These are phyloP conservation scores for Cybosia mesomella DNA, from an alignment of 2,888 invertebrate genomes.

Conservation along the genomic window DNA sequence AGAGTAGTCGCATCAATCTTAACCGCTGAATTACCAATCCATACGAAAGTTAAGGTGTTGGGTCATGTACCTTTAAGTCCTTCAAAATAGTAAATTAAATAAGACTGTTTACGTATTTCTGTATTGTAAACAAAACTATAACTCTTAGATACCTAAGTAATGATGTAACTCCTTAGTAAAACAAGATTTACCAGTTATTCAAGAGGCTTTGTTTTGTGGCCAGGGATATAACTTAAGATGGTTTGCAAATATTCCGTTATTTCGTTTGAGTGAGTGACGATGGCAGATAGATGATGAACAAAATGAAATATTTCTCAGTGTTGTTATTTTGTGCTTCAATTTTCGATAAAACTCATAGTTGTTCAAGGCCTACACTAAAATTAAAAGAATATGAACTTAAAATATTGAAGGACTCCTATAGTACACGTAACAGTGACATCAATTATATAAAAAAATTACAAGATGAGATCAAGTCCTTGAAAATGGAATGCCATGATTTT, in stretches of 20 bases:
- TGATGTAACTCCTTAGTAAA: not conserved
- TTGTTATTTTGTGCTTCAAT: not conserved
- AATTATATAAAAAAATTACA: not conserved
- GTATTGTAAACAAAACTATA: too few species aligned
- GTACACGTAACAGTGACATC: not conserved
- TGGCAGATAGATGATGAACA: not conserved
- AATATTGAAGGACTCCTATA: not conserved
- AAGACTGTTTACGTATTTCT: not conserved
- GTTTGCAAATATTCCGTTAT: not conserved
- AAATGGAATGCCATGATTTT: not conserved
- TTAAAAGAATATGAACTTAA: not conserved
- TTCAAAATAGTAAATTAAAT: too few species aligned
- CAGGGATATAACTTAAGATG: not conserved
- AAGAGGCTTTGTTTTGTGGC: not conserved
- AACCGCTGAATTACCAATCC: too few species aligned
- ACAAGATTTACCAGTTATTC: conserved; percentile 2
- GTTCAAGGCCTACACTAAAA: not conserved
- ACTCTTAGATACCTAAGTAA: not conserved
- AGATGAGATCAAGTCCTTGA: not conserved
- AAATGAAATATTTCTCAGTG: not conserved
- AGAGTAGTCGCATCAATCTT: too few species aligned
- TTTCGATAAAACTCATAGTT: not conserved
- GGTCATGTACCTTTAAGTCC: too few species aligned
- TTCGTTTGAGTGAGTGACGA: not conserved
- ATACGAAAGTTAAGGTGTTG: too few species aligned